phyloP scores from a whole-genome alignment of 37 sponge, comb jelly and placozoan genomes.

The Haliclona indistincta region DNA sequence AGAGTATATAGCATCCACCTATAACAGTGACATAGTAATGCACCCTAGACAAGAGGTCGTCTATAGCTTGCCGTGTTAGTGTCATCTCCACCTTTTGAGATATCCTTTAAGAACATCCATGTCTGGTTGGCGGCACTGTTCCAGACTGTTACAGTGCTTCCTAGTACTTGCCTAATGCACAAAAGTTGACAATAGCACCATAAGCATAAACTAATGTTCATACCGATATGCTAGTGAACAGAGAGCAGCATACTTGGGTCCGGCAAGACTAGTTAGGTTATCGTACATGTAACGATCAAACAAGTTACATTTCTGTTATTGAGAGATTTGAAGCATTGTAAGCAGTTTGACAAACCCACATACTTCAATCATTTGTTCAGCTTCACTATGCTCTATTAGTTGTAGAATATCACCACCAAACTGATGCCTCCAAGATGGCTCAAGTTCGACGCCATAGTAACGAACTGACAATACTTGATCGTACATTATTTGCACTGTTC shows the following conservation, averaged over 20 bases:
- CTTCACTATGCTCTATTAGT: too few relatives aligned
- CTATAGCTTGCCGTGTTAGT: conserved; percentile 73
- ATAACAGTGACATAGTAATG: too few relatives aligned
- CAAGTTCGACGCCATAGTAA: conserved; percentile 64
- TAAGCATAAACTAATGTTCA: neutral
- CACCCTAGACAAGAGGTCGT: too few relatives aligned
- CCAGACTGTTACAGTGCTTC: conserved; percentile 60
- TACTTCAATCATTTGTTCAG: too few relatives aligned
- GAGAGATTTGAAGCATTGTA: too few relatives aligned
- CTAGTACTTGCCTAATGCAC: conserved; percentile 54
- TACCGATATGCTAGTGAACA: conserved; percentile 72
- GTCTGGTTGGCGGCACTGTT: conserved; percentile 36
- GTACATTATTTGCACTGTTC: conserved; percentile 27
- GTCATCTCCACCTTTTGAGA: conserved; percentile 79
- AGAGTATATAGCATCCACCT: conserved; percentile 78
- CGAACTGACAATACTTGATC: conserved; percentile 68
- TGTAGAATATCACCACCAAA: too few relatives aligned
- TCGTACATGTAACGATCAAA: conserved; percentile 16
- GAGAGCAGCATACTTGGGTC: conserved; percentile 64
- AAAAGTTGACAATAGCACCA: neutral
- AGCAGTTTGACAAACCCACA: too few relatives aligned
- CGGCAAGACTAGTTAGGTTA: conserved; percentile 34
- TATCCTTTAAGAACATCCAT: conserved; percentile 85
- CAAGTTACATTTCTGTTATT: conserved; percentile 25
- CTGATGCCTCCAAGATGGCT: conserved; percentile 50